phyloP scores from a whole-genome alignment of 2,888 invertebrate genomes.

The Lasioglossum villosulum region DNA sequence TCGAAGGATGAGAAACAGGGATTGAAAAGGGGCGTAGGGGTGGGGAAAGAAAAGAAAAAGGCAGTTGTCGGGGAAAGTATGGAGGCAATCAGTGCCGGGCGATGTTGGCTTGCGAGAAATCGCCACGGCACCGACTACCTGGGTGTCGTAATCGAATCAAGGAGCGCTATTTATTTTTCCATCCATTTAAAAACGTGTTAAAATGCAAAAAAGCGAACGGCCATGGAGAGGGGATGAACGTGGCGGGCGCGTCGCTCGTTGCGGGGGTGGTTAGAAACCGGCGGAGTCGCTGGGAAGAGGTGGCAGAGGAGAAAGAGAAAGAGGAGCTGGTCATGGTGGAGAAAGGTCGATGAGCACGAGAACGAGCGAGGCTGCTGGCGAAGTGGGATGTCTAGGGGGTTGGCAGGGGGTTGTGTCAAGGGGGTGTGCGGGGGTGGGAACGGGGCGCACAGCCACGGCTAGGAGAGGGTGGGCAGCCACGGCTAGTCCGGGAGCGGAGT shows the following conservation, averaged over 20 bases:
- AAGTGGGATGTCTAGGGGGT: slow-evolving; percentile 54
- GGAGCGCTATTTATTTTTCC: slow-evolving; percentile 75
- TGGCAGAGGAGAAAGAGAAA: slow-evolving; percentile 38
- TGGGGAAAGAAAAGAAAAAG: slow-evolving; percentile 5
- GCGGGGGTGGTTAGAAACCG: slow-evolving; percentile 61
- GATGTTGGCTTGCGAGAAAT: slow-evolving; percentile 40
- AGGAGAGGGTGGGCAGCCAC: slow-evolving; percentile 53
- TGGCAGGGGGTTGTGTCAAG: slow-evolving; percentile 25
- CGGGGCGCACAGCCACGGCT: slow-evolving; percentile 25
- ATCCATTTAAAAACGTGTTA: slow-evolving; percentile 75
- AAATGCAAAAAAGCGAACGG: slow-evolving; percentile 73
- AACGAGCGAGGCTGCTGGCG: slow-evolving; percentile 63
- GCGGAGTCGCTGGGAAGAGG: slow-evolving; percentile 57
- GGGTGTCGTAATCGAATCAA: slow-evolving; percentile 73
- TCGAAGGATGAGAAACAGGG: not conserved
- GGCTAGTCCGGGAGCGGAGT: slow-evolving; percentile 68
- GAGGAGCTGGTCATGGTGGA: slow-evolving; percentile 49
- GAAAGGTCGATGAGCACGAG: slow-evolving; percentile 57
- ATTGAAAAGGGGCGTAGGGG: not conserved
- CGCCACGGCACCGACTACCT: slow-evolving; percentile 67
- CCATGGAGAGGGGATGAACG: slow-evolving; percentile 59
- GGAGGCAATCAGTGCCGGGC: slow-evolving; percentile 49
- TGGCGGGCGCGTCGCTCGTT: slow-evolving; percentile 50
- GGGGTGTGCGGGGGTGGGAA: not conserved
- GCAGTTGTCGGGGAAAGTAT: slow-evolving; percentile 22